These are phyloP conservation scores for Trichoplusia ni DNA, from an alignment of 1,140 invertebrate species.

Conservation along the genomic window DNA sequence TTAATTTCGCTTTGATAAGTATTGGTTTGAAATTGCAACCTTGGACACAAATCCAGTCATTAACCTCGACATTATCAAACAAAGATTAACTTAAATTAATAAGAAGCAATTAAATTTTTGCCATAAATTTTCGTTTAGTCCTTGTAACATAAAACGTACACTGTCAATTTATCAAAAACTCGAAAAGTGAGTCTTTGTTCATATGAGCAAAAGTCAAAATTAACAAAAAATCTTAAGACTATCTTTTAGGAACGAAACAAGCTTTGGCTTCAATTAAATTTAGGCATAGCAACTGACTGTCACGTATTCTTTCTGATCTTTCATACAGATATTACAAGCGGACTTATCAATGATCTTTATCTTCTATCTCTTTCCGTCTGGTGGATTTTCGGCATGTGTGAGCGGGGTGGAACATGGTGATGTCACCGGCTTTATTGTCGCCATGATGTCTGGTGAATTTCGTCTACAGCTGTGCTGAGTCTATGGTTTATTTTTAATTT, in stretches of 20 bases:
- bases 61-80: no score
- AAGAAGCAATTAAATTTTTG: no score
- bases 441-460: conserved; percentile 26
- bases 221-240: background rate
- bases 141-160: no score
- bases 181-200: no score
- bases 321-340: background rate
- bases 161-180: no score
- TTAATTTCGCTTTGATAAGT: no score
- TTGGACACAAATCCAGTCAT: no score
- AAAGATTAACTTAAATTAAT: no score
- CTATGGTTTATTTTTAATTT: background rate
- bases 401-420: conserved; percentile 19
- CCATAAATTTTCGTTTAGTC: no score
- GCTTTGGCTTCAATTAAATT: conserved; percentile 4
- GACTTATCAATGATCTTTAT: background rate
- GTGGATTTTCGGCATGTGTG: background rate
- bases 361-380: background rate
- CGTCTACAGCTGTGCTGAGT: conserved; percentile 4
- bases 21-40: no score
- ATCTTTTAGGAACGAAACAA: background rate
- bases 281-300: conserved; percentile 12
- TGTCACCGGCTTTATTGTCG: conserved; percentile 29
- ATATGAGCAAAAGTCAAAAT: background rate
- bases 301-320: background rate